Base-by-base conservation (phyloP, 2,113 vertebrate genomes). In the Thalassarche chlororhynchos region DNA sequence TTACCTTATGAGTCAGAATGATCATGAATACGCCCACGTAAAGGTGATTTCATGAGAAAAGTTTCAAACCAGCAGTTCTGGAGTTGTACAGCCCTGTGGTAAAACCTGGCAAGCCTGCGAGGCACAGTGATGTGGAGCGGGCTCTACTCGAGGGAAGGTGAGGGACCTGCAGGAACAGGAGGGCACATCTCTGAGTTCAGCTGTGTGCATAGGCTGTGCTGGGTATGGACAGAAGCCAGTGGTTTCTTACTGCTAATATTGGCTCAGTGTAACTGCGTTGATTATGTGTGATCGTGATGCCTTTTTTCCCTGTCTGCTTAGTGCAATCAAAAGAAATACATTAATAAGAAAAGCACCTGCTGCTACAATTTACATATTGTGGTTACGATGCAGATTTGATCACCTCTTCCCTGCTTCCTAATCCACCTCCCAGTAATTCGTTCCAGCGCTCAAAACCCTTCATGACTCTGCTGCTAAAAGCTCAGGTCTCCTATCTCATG, bases 71-170 rank as follows among this genome's bases (percentile, higher is more conserved):
- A 14, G 40, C 4, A 9, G 15, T 7, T 20, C 44, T 83, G 84
- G 62, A 64, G 40, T 1, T 6, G 24, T 28, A 15, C 6, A 70
- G 44, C 44, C 28, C 71, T 31, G 23, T 19, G 71, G 23, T 5
- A 47, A 58, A 47, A 2, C 16, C 32, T 10, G 47, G 65, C 10
- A 19, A 32, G 20, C 8, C 58, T 49, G 51, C 1, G 11, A 38
- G 42, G 10, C 9, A 1, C 0, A 2, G 38, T 2, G 66, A 1
- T 2, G 29, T 7, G 49, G 44, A 38, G 66, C 3, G 1, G 58
- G 51, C 14, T 34, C 28, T 61, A 23, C 18, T 10, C 9, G 8
- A 8, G 68, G 36, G 26, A 6, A 21, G 17, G 38, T 4, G 19
- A 29, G 29, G 42, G 9, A 14, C n/a, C 3, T 4, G 60, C 12